Evolutionary conservation across 1,140 invertebrate genomes (phyloP), one percentile per base, ranked within the genome.

Genomic region (Drosophila lacteicornis): DNA sequence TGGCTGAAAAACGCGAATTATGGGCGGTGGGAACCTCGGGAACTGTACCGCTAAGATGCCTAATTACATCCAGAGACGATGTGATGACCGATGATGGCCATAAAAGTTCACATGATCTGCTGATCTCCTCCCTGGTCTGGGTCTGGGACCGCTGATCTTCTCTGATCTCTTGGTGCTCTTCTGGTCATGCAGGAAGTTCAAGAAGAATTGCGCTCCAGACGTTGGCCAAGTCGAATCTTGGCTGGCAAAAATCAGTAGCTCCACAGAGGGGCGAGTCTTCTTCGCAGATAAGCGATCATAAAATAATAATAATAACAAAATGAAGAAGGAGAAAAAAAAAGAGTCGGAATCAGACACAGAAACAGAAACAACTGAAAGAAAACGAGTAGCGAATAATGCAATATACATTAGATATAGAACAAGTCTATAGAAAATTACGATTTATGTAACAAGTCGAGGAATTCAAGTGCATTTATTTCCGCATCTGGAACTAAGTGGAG

Each of bases 381-480:
- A 79, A 69, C 85, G 74, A 80, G 85, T 84, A 90, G 84, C 85
- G 61, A 75, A 84, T 79, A 79, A 78, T 87, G 84, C 85, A 88
- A 85, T 90, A 90, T 69, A 73, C 84, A 88, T 88, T 90, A 88
- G 81, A 81, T 68, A 79, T 70, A 82, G 85, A 88, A 85, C 75
- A 67, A 85, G 85, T 76, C 84, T 76, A 79, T 90, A 85, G 85
- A 90, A 85, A 90, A 88, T 88, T 90, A 82, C 85, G 85, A 88
- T 85, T 88, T 90, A 90, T 88, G 85, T 88, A 88, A 90, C 85
- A 90, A 90, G 85, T 85, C 55, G 65, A 85, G 80, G 85, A 88
- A 88, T 85, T 80, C 67, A 77, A 81, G 85, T 83, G 86, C 85
- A 74, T 90, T 88, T 85, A 81, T 88, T 88, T 88, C 85, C 85